These are phyloP conservation scores for Eudasyphora cyanicolor DNA, from an alignment of 2,888 invertebrate species.

Conservation along the genomic window DNA sequence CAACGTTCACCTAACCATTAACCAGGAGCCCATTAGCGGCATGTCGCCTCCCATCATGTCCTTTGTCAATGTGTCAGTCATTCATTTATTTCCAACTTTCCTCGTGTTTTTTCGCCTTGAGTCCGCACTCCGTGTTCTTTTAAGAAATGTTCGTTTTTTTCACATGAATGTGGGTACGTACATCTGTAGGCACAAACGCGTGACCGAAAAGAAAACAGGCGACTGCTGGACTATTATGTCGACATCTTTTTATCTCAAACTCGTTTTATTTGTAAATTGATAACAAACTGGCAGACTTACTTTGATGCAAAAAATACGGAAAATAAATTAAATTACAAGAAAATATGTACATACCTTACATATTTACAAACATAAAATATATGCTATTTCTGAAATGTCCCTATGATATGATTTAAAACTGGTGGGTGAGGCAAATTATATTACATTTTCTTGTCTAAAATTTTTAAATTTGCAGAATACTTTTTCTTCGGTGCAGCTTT, in stretches of 20 bases:
- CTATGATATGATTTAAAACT: too few relatives aligned
- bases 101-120: not conserved
- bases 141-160: conserved; percentile 11
- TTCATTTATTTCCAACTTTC: conserved; percentile 47
- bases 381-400: too few relatives aligned
- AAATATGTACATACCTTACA: too few relatives aligned
- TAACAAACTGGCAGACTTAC: too few relatives aligned
- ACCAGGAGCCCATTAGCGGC: conserved; percentile 47
- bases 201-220: not conserved
- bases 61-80: conserved; percentile 54
- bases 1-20: conserved; percentile 19
- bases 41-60: conserved; percentile 54
- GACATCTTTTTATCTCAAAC: not conserved
- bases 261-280: not conserved
- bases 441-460: too few relatives aligned
- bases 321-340: too few relatives aligned
- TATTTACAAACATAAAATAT: too few relatives aligned
- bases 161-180: not conserved
- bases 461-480: too few relatives aligned
- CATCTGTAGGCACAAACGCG: not conserved
- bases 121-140: conserved; percentile 16
- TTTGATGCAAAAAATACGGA: too few relatives aligned
- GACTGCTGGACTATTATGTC: not conserved
- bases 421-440: too few relatives aligned
- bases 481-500: too few relatives aligned